A percentile compares a stretch with the other conserved stretches of the same genome.
phyloP scores from a whole-genome alignment of 2,113 vertebrate species.

The Crocuta crocuta region DNA sequence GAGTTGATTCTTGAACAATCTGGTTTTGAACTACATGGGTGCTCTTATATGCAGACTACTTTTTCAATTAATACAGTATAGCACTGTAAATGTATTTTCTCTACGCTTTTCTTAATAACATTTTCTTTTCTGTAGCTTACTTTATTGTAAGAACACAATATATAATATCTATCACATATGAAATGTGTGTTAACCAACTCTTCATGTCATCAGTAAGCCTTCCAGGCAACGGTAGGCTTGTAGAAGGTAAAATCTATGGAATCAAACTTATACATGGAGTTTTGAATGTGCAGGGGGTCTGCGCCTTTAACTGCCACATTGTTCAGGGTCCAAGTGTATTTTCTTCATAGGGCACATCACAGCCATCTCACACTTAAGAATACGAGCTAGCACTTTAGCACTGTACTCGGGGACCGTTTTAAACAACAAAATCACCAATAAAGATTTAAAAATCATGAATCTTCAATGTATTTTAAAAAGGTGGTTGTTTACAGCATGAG shows the following conservation, averaged over 20 bases:
- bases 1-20: background rate
- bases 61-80: background rate
- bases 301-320: background rate
- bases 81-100: background rate
- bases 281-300: background rate
- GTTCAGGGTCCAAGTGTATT: background rate
- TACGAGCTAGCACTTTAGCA: background rate
- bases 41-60: background rate
- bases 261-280: background rate
- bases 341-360: background rate
- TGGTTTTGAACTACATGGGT: background rate
- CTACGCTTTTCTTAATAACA: background rate
- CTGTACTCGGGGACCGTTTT: fast-evolving
- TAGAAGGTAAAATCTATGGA: background rate
- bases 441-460: background rate
- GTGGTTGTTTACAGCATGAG: background rate
- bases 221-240: background rate
- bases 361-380: background rate
- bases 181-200: background rate
- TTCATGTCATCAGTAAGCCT: background rate
- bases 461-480: background rate
- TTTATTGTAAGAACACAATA: background rate
- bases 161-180: background rate
- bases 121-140: background rate
- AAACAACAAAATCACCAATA: background rate